phyloP scores from a whole-genome alignment of 1,140 invertebrate genomes.

The Glossosoma conforme region DNA sequence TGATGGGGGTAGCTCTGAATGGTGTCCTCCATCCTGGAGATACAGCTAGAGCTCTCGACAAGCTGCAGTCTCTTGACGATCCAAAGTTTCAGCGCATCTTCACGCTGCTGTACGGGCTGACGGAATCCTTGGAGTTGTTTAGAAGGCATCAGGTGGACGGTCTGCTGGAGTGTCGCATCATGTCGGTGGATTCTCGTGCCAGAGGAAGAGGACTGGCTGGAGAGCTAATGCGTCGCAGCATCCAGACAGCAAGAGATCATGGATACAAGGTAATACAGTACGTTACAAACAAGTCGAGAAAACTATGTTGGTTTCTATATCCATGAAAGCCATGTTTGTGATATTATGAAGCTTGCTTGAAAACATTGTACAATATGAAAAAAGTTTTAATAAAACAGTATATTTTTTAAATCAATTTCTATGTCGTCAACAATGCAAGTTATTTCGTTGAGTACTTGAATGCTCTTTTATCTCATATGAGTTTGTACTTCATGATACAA shows the following conservation, averaged over 20 bases:
- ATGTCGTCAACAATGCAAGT: too few relatives aligned
- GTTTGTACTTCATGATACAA: too few relatives aligned
- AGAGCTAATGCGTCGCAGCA: conserved; percentile 60
- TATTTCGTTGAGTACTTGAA: too few relatives aligned
- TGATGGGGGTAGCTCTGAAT: conserved; percentile 63
- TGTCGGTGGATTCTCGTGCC: conserved; percentile 65
- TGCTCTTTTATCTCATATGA: too few relatives aligned
- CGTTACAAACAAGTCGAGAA: too few relatives aligned
- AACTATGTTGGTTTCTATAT: too few relatives aligned
- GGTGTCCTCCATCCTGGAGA: conserved; percentile 57
- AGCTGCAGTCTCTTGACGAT: conserved; percentile 53
- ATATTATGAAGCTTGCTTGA: too few relatives aligned
- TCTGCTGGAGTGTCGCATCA: conserved; percentile 74
- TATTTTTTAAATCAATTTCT: too few relatives aligned
- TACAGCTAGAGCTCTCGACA: conserved; percentile 52
- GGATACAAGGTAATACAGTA: conserved; percentile 66
- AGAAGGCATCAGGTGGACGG: conserved; percentile 60
- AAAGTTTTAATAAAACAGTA: too few relatives aligned
- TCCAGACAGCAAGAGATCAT: conserved; percentile 58
- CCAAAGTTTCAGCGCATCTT: conserved; percentile 63
- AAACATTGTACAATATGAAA: too few relatives aligned
- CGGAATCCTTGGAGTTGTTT: conserved; percentile 58
- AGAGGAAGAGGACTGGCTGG: conserved; percentile 67
- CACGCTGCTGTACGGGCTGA: conserved; percentile 57
- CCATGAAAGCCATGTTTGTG: too few relatives aligned